A percentile compares a stretch with the other conserved stretches of the same genome.
Evolutionary conservation across 1,140 invertebrate genomes (phyloP).

Genomic region (Brachionus plicatilis): DNA sequence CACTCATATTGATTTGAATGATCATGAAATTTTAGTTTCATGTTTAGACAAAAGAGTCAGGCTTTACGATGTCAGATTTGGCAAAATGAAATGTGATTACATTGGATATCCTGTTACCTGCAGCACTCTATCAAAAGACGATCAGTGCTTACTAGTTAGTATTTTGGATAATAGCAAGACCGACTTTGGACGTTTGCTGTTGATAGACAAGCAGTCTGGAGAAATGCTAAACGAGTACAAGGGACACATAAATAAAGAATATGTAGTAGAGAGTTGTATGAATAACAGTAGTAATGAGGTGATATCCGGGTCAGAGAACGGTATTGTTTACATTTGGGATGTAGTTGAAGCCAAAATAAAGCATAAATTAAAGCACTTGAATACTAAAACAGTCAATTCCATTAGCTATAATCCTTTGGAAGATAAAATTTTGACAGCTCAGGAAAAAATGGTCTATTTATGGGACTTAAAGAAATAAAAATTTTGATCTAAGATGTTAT

Average conservation of each 20-base stretch:
- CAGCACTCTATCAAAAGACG: conserved; percentile 57
- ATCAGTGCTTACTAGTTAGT: conserved; percentile 76
- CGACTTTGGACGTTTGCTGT: conserved; percentile 58
- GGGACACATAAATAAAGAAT: conserved; percentile 72
- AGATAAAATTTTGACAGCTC: conserved; percentile 31
- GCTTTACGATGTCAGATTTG: conserved; percentile 81
- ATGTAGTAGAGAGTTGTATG: conserved; percentile 76
- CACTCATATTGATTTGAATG: conserved; percentile 73
- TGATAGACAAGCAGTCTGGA: conserved; percentile 82
- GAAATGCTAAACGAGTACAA: conserved; percentile 72
- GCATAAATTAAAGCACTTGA: neutral
- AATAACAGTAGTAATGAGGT: conserved; percentile 74
- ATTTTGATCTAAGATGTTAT: neutral
- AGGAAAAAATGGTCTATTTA: conserved; percentile 30
- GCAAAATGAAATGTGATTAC: conserved; percentile 74
- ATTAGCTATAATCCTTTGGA: conserved; percentile 14
- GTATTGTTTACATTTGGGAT: conserved; percentile 79
- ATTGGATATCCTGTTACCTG: conserved; percentile 62
- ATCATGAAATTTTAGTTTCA: conserved; percentile 81
- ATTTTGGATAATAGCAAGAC: conserved; percentile 67
- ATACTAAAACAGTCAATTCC: neutral
- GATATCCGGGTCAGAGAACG: conserved; percentile 78
- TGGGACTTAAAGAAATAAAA: conserved; percentile 6
- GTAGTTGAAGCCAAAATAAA: conserved; percentile 61
- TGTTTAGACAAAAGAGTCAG: conserved; percentile 82